A percentile compares a stretch with the other conserved stretches of the same genome.
Conservation (phyloP, 37 sponge, comb jelly and placozoan genomes). For the Geodia barretti region DNA sequence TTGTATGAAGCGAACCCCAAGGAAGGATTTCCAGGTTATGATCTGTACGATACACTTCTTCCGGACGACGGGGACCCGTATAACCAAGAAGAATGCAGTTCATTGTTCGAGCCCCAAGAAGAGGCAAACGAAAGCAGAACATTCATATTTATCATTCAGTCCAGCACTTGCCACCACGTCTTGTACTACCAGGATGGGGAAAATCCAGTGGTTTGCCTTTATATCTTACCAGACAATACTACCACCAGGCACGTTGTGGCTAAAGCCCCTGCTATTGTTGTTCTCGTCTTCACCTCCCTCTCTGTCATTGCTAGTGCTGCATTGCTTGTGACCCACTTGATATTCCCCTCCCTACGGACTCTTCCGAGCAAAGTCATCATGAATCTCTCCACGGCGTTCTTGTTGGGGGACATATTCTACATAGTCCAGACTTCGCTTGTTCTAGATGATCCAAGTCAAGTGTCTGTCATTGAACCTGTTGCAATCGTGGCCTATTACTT, state of each 20-base stretch:
- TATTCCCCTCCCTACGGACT: slow-evolving; percentile 49
- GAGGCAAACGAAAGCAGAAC: no score
- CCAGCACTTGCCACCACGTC: no score
- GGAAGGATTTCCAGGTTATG: no score
- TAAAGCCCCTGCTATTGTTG: not conserved
- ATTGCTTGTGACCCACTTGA: slow-evolving; percentile 43
- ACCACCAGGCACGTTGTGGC: not conserved
- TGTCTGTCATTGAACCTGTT: not conserved
- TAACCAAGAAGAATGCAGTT: no score
- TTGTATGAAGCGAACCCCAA: no score
- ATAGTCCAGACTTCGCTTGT: not conserved
- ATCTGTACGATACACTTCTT: no score
- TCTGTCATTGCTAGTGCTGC: slow-evolving; percentile 38
- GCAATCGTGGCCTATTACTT: slow-evolving; percentile 41
- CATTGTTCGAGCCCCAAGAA: no score
- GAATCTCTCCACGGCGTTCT: slow-evolving; percentile 42
- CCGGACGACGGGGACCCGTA: no score
- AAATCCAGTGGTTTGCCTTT: not conserved
- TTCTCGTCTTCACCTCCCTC: not conserved
- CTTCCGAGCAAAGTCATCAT: slow-evolving; percentile 48
- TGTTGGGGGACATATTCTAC: slow-evolving; percentile 26
- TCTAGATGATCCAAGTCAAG: not conserved
- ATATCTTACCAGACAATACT: not conserved
- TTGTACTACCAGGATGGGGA: no score
- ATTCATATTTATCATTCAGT: no score